A percentile compares a stretch with the other conserved stretches of the same genome.
phyloP scores from a whole-genome alignment of 2,113 vertebrate genomes.

The Dromiciops gliroides region DNA sequence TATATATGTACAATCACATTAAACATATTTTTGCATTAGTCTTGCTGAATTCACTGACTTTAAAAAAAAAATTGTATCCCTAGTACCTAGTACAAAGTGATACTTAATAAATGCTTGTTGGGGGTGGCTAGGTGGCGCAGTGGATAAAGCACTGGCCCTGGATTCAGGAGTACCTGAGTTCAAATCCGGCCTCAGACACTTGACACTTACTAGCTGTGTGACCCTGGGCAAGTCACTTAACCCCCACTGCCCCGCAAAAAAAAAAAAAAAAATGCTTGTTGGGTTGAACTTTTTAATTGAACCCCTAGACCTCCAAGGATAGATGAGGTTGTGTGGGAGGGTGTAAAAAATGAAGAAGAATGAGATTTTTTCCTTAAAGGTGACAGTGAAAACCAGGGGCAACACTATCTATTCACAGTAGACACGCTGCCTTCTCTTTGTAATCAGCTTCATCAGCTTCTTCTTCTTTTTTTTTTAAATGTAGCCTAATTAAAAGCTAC shows the following conservation, averaged over 20 bases:
- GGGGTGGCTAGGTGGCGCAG: too few species aligned
- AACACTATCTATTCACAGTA: neutral
- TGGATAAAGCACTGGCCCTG: too few species aligned
- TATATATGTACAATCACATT: too few species aligned
- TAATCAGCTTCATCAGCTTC: neutral
- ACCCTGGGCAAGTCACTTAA: too few species aligned
- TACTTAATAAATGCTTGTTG: neutral
- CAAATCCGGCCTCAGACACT: too few species aligned
- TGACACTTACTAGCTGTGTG: too few species aligned
- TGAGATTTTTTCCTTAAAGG: neutral
- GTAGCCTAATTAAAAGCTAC: neutral
- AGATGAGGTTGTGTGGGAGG: neutral
- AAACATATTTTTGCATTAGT: too few species aligned
- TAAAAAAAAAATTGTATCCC: neutral
- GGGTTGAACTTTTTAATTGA: neutral
- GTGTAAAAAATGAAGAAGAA: neutral
- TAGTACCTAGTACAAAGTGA: neutral
- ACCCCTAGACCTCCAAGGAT: neutral
- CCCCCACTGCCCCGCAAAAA: too few species aligned
- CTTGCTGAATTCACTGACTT: too few species aligned
- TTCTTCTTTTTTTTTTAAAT: slow-evolving; percentile 8
- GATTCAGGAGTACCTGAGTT: too few species aligned
- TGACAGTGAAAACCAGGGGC: neutral
- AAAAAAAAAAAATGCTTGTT: too few species aligned
- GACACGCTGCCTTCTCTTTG: neutral